phyloP scores from a whole-genome alignment of 2,888 invertebrate genomes.

The Syrista parreyssii region DNA sequence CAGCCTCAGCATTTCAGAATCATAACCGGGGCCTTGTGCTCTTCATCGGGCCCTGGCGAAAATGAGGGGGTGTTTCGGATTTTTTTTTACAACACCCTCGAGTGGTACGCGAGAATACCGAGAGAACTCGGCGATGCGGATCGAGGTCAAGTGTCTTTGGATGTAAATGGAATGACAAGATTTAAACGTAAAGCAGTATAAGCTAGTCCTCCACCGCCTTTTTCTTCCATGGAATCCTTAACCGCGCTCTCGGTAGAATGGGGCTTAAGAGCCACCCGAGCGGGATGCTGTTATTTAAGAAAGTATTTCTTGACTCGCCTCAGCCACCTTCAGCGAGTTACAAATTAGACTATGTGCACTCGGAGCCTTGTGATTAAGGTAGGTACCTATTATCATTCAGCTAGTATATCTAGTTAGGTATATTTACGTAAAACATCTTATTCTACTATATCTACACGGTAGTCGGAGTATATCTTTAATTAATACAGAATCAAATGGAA shows the following conservation, averaged over 20 bases:
- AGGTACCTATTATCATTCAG: too few relatives aligned
- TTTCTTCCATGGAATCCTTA: slow-evolving; percentile 30
- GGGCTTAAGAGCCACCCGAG: slow-evolving; percentile 21
- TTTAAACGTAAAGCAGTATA: slow-evolving; percentile 40
- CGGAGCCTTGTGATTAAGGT: slow-evolving; percentile 21
- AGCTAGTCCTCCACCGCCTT: slow-evolving; percentile 31
- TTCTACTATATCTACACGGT: too few relatives aligned
- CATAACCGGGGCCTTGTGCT: too few relatives aligned
- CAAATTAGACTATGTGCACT: slow-evolving; percentile 40
- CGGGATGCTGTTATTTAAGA: slow-evolving; percentile 37
- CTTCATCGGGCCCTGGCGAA: too few relatives aligned
- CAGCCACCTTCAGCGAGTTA: slow-evolving; percentile 27
- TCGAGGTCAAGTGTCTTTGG: slow-evolving; percentile 41
- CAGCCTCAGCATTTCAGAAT: too few relatives aligned
- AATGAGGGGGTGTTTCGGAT: too few relatives aligned
- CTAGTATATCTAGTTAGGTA: too few relatives aligned
- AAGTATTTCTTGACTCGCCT: slow-evolving; percentile 30
- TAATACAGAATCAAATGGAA: too few relatives aligned
- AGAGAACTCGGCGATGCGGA: slow-evolving; percentile 14
- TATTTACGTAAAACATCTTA: too few relatives aligned
- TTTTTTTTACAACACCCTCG: too few relatives aligned
- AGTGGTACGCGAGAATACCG: too few relatives aligned
- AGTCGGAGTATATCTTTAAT: too few relatives aligned
- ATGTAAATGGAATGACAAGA: slow-evolving; percentile 42
- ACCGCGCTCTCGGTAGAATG: slow-evolving; percentile 22